Base-by-base conservation (phyloP, 1,140 invertebrate genomes). In the Zeugodacus cucurbitae region DNA sequence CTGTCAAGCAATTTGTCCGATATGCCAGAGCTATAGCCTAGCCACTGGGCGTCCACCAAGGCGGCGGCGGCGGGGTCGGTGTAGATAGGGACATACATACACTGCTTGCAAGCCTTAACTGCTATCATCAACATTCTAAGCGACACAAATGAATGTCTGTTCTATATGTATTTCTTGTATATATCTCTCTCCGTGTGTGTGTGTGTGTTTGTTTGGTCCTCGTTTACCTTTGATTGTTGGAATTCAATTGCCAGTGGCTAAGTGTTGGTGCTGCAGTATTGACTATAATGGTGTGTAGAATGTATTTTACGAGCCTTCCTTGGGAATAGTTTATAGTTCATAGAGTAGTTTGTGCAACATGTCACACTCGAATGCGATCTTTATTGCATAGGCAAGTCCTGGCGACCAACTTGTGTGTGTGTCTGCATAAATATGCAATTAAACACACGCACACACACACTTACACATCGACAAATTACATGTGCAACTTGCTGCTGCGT, bases 1-100 rank as follows among this genome's bases (percentile, higher is more conserved):
- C 22, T 82, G 74, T 82, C 74, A 82, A 82, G 74, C 74, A 82
- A 82, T 82, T 82, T 82, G 74, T 82, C 7, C 22, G 41, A 82
- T 41, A 82, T 82, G 41, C 41, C 41, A 22, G 41, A 74, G 67
- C 32, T 20, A 67, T 37, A 6, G 58, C 22, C 58, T 4, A 54
- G 14, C 1, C 10, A 14, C 48, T 54, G 48, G 11, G 48, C 14
- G 1, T 17, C 48, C 48, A 0, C 48, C 1, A 2, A 48, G 11
- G 11, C 14, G 48, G 48, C 11, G 11, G 11, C 14, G 48, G 48
- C 11, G 10, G 48, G 48, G 17, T 54, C 48, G 58, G 58, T 59
- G n/a, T 7, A 34, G n/a, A n/a, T n/a, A n/a, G n/a, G 20, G 58
- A 4, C 1, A 8, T 10, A 26, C 1, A 59, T 59, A 22, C 58